Conservation (phyloP, 2,888 invertebrate genomes). For the Dastarcus helophoroides region DNA sequence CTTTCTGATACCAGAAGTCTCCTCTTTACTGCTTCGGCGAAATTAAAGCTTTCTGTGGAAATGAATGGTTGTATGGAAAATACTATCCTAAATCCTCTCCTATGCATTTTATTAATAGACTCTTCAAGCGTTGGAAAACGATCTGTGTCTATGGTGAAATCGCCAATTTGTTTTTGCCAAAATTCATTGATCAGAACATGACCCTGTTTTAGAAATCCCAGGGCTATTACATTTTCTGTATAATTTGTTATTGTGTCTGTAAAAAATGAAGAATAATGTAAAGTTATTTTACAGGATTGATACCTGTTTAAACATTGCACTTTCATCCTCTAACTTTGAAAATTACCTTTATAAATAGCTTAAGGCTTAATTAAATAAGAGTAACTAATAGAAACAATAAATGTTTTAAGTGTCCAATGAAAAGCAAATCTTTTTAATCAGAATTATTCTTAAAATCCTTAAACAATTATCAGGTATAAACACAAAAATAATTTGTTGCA, state of each 20-base stretch:
- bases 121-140: conserved; percentile 69
- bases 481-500: too few species aligned
- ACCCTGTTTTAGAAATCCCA: conserved; percentile 67
- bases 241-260: conserved; percentile 60
- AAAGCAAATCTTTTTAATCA: too few species aligned
- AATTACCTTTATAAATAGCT: too few species aligned
- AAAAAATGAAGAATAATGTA: conserved; percentile 15
- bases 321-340: too few species aligned
- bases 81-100: conserved; percentile 76
- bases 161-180: conserved; percentile 78
- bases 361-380: too few species aligned
- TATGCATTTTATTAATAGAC: conserved; percentile 67
- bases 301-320: too few species aligned
- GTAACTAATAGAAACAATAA: too few species aligned
- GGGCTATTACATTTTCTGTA: conserved; percentile 69
- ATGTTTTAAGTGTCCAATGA: too few species aligned
- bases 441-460: too few species aligned
- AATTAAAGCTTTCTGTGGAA: conserved; percentile 73
- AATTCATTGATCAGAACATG: conserved; percentile 69
- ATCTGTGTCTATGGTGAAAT: conserved; percentile 66
- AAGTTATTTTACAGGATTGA: too few species aligned
- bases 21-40: conserved; percentile 65
- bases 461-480: too few species aligned
- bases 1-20: conserved; percentile 70
- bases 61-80: conserved; percentile 87